Evolutionary conservation across 1,140 invertebrate genomes (phyloP), one percentile per base, ranked within the genome.

Genomic region (Tribolium castaneum): DNA sequence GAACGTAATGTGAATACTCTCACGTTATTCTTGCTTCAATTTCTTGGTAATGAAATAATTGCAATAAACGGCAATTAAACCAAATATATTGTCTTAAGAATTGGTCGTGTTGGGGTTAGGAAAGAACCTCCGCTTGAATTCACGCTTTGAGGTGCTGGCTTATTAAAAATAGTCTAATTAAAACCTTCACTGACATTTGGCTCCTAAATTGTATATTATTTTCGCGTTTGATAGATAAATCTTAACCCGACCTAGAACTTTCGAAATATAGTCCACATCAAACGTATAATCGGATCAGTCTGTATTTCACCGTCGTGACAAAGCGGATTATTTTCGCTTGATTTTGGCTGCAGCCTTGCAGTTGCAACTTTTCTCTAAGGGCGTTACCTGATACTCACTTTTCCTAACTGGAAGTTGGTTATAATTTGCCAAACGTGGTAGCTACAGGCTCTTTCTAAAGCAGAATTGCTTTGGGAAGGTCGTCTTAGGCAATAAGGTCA

Each of bases 221-320:
- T 66, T 25, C 14, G 4, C 10, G 19, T 66, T 34, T 9, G 25
- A 66, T 14, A 66, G 59, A 66, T 66, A 34, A 13, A 12, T 66
- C 30, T 66, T 66, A 66, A 66, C 56, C 22, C 56, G 56, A 62
- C 59, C 59, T 66, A 66, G 59, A 66, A 66, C 59, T 66, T 35
- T 66, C 22, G 19, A 59, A 59, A 59, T 59, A 12, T 59, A 59
- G 59, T 14, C 59, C 34, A 35, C 25, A 45, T 35, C 30, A 66
- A 34, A 62, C 3, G 6, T 35, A 35, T 66, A 66, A 66, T 66
- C 59, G 54, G 14, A 59, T 22, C 59, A 66, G 25, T 66, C 10
- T 25, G 30, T 30, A 62, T 22, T 30, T 19, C 34, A 62, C 3
- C 56, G 12, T 1, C 54, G 22, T 59, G 54, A 59, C 54, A 59